Percentiles rank a stretch among this genome's conserved stretches.
phyloP scores from a whole-genome alignment of 2,797 vertebrate species.

The Botia almorhae region DNA sequence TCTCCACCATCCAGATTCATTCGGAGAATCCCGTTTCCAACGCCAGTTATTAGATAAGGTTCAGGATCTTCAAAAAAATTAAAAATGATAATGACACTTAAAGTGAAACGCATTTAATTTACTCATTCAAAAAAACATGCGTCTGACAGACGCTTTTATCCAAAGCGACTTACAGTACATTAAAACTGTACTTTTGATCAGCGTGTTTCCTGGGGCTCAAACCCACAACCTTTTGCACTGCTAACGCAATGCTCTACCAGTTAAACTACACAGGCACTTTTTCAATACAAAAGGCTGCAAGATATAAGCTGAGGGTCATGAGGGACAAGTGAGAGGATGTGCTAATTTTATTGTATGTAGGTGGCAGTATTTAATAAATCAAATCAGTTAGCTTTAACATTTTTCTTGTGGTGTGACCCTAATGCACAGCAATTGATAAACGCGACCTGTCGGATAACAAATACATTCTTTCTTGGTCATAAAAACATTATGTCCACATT shows the following conservation, averaged over 20 bases:
- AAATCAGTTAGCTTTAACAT: not conserved
- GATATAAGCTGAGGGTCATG: not conserved
- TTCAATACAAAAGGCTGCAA: too few species aligned
- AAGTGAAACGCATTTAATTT: not conserved
- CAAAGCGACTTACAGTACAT: too few species aligned
- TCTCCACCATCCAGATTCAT: slow-evolving; percentile 85
- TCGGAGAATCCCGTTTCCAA: slow-evolving; percentile 84
- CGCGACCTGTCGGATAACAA: not conserved
- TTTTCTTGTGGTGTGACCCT: not conserved
- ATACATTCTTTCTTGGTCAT: slow-evolving; percentile 8
- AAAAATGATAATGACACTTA: not conserved
- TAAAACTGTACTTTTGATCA: too few species aligned
- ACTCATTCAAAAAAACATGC: not conserved
- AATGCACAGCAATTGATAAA: slow-evolving; percentile 9
- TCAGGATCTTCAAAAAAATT: slow-evolving; percentile 75
- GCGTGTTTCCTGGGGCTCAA: too few species aligned
- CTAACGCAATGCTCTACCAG: too few species aligned
- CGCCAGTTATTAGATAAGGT: slow-evolving; percentile 88
- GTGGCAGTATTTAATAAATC: not conserved
- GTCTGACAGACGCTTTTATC: too few species aligned
- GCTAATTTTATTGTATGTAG: not conserved
- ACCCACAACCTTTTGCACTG: too few species aligned
- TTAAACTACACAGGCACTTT: too few species aligned
- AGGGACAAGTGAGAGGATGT: not conserved
- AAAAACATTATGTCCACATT: not conserved